These are phyloP conservation scores for Gymnobelideus leadbeateri DNA, from an alignment of 2,113 vertebrate genomes.

Conservation along the genomic window DNA sequence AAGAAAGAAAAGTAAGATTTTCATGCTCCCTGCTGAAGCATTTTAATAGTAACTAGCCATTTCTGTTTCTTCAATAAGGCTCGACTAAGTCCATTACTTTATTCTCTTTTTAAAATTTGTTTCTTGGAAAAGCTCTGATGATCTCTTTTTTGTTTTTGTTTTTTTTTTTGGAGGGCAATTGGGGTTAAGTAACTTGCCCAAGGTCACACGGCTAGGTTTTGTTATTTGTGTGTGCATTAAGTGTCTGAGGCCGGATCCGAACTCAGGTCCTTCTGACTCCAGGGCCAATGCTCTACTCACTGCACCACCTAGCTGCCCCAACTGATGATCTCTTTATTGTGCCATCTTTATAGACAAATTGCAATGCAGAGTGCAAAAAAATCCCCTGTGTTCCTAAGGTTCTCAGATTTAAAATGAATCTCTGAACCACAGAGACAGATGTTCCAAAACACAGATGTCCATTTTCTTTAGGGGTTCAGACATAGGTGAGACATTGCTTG, in stretches of 20 bases:
- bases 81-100: conserved; percentile 27
- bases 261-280: too few species aligned
- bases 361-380: conserved; percentile 10
- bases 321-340: conserved; percentile 1
- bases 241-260: too few species aligned
- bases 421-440: conserved; percentile 13
- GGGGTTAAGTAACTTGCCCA: too few species aligned
- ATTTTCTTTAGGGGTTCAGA: conserved; percentile 17
- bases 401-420: conserved; percentile 20
- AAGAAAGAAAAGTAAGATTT: conserved; percentile 15
- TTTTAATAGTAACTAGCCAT: conserved; percentile 45
- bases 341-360: conserved; percentile 16
- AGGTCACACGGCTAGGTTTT: too few species aligned
- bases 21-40: background rate
- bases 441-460: background rate
- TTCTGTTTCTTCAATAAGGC: conserved; percentile 57
- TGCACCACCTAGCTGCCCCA: too few species aligned
- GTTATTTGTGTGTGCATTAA: too few species aligned
- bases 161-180: too few species aligned
- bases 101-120: conserved; percentile 50
- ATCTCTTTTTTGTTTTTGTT: conserved; percentile 26
- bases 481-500: background rate
- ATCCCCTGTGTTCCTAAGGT: background rate
- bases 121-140: conserved; percentile 8
- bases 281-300: too few species aligned